Conservation (phyloP, 64 coral and sea anemone species). For the Montipora efflorescens region DNA sequence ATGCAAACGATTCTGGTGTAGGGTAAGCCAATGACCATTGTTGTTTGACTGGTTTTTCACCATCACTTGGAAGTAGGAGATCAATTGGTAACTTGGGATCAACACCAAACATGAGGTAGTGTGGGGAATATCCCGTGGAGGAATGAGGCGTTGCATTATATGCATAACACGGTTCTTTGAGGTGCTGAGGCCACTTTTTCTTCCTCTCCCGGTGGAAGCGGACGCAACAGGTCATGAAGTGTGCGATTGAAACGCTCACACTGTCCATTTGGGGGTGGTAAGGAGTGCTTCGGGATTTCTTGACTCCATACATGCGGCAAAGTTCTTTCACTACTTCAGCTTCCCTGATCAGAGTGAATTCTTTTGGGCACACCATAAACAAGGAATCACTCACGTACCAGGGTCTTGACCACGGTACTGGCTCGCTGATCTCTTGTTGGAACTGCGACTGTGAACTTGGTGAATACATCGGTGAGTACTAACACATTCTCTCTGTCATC, state of each 20-base stretch:
- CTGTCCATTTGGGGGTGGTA: conserved; percentile 64
- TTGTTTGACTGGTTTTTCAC: background rate
- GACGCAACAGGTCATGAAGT: conserved; percentile 42
- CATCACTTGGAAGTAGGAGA: background rate
- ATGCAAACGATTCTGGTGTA: conserved; percentile 33
- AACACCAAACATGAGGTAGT: too few species aligned
- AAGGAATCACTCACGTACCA: conserved; percentile 54
- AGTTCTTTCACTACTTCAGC: conserved; percentile 57
- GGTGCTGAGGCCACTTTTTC: too few species aligned
- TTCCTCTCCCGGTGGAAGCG: conserved; percentile 52
- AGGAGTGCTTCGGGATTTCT: conserved; percentile 47
- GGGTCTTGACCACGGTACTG: conserved; percentile 33
- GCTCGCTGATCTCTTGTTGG: conserved; percentile 62
- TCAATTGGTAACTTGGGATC: conserved; percentile 16
- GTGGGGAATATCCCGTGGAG: too few species aligned
- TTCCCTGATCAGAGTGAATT: conserved; percentile 51
- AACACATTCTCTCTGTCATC: conserved; percentile 51
- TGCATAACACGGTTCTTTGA: too few species aligned
- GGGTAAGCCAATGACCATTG: conserved; percentile 15
- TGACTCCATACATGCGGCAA: conserved; percentile 48
- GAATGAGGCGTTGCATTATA: too few species aligned
- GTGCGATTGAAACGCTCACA: conserved; percentile 57
- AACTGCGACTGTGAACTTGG: conserved; percentile 46
- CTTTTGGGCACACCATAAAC: conserved; percentile 38
- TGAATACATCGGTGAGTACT: conserved; percentile 47